A percentile compares a stretch with the other conserved stretches of the same genome.
Evolutionary conservation across 1,140 invertebrate genomes (phyloP).

Genomic region (Globodera rostochiensis): DNA sequence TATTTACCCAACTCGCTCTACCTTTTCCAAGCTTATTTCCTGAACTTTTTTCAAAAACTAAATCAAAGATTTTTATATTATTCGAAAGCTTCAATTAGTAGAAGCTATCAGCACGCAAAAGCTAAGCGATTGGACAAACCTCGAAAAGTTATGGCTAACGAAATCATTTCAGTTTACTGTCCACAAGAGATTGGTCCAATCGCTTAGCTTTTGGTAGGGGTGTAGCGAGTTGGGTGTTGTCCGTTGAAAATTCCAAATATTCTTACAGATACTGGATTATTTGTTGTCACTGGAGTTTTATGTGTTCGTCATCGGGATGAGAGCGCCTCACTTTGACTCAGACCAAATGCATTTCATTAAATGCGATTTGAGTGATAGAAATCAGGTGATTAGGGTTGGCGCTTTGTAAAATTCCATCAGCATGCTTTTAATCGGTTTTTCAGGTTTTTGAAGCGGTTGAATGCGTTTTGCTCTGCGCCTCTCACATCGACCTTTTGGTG

Average conservation of each 20-base stretch:
- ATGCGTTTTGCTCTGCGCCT: background rate
- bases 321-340: background rate
- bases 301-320: conserved; percentile 27
- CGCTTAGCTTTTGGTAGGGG: no score
- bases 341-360: conserved; percentile 14
- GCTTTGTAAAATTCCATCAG: background rate
- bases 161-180: no score
- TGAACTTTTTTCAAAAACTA: no score
- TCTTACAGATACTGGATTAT: conserved; percentile 18
- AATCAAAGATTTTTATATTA: background rate
- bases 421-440: background rate
- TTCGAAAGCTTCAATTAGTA: background rate
- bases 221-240: no score
- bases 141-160: no score
- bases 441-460: conserved; percentile 24
- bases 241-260: background rate
- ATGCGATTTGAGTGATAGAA: conserved; percentile 23
- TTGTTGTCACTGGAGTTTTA: conserved; percentile 19
- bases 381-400: background rate
- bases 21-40: no score
- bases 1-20: no score
- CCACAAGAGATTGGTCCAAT: no score
- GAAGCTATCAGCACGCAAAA: no score
- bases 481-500: conserved; percentile 25
- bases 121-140: no score